Percentiles rank a stretch among this genome's conserved stretches.
These are phyloP conservation scores for Dolichopus griseipennis DNA, from an alignment of 2,888 invertebrate genomes.

Conservation along the genomic window DNA sequence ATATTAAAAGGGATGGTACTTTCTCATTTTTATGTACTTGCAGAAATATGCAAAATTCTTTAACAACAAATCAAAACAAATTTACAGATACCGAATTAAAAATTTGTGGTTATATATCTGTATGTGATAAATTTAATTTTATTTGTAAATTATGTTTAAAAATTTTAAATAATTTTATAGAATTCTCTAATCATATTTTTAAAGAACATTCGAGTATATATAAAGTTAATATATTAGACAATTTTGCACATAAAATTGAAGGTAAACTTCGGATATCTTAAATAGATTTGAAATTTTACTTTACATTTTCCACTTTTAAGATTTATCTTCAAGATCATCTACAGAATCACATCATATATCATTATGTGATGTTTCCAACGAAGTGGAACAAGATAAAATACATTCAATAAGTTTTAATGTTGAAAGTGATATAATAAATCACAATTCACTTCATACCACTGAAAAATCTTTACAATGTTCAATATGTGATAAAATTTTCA, in stretches of 20 bases:
- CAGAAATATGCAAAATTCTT: background rate
- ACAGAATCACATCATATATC: no score
- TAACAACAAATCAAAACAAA: background rate
- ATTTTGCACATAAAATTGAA: background rate
- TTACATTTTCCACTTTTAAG: no score
- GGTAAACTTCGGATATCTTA: background rate
- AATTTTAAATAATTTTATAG: background rate
- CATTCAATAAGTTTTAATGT: background rate
- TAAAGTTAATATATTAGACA: background rate
- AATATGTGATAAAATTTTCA: background rate
- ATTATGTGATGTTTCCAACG: no score
- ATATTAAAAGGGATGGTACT: background rate
- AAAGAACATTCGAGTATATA: background rate
- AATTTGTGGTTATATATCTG: background rate
- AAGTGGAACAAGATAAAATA: no score
- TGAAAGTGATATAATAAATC: background rate
- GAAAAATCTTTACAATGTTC: background rate
- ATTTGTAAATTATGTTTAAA: background rate
- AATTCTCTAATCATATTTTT: background rate
- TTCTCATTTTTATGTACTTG: background rate
- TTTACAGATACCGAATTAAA: background rate
- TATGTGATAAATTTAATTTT: background rate
- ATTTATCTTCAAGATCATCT: no score
- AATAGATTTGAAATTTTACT: no score
- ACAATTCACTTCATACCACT: background rate